Evolutionary conservation across 2,888 invertebrate species (phyloP), one percentile per base, ranked within the genome.

Genomic region (Agriopis marginaria): DNA sequence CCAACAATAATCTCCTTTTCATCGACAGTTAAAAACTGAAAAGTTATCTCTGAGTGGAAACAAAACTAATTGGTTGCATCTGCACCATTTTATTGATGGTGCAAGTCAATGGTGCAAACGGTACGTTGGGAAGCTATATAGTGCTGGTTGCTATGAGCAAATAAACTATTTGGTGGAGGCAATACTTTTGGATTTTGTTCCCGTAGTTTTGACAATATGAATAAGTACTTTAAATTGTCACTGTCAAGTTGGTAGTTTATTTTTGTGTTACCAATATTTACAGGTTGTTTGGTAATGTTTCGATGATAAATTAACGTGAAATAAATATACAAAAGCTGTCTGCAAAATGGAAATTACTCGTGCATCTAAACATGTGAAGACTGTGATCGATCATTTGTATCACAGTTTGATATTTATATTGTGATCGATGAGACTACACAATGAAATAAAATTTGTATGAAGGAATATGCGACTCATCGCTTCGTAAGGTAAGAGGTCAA

Each of bases 331-430:
- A 73, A 66, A 79, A 78, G 80, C 79, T 81, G 72, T 50, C 4
- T 42, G 12, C 39, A 80, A 79, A 82, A 91, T 90, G 90, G 90
- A 91, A 87, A 87, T 89, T 73, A 74, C 86, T 70, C 86, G 80
- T 74, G 82, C 89, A 58, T 85, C 86, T 14, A 86, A 81, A 78
- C 82, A 89, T 67, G 88, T 88, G 10, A 84, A 79, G 72, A 79
- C 76, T 50, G 82, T 91, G 75, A 90, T 90, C 76, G 86, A 90
- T 81, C 86, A 87, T 77, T 80, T 91, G 68, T 90, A 88, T 73
- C 84, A 86, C 71, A 88, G 86, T 79, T 82, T 91, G 66, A 86
- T 89, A 79, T 86, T 87, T 77, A 82, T 87, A 56, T 82, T 84
- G 75, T 70, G 71, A 71, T 72, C 68, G 66, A 74, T 74, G 55